Evolutionary conservation across 1,140 invertebrate genomes (phyloP).

Genomic region (Drosophila ercepeae): DNA sequence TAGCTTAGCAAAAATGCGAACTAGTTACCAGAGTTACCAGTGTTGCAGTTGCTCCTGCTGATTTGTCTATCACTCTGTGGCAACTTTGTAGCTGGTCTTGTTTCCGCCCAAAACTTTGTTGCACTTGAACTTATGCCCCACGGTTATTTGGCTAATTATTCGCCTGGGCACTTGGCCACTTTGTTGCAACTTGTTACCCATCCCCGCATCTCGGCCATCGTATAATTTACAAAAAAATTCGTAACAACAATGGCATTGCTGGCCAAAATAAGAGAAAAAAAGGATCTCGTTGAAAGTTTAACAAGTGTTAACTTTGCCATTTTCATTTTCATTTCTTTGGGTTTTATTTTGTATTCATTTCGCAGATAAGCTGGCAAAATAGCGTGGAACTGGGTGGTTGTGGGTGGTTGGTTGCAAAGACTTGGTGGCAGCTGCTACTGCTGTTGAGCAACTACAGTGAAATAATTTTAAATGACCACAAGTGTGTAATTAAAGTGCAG

Average conservation of each 20-base stretch:
- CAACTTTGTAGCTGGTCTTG: constrained; percentile 60
- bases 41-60: constrained; percentile 7
- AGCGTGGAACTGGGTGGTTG: constrained; percentile 5
- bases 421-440: constrained; percentile 55
- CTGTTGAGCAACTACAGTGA: constrained; percentile 58
- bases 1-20: constrained; percentile 56
- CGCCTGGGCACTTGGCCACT: constrained; percentile 77
- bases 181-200: constrained; percentile 52
- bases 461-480: constrained; percentile 80
- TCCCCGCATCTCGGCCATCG: constrained; percentile 15
- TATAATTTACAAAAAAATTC: constrained; percentile 68
- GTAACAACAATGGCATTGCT: constrained; percentile 29
- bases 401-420: background rate
- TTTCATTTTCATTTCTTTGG: constrained; percentile 73
- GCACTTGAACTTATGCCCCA: constrained; percentile 80
- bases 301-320: constrained; percentile 82
- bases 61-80: constrained; percentile 61
- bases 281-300: constrained; percentile 74
- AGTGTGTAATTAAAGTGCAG: constrained; percentile 81
- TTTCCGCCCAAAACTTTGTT: constrained; percentile 59
- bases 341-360: constrained; percentile 67
- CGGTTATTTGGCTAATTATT: constrained; percentile 81
- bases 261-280: constrained; percentile 16
- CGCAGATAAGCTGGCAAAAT: constrained; percentile 69
- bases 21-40: constrained; percentile 27